Evolutionary conservation across 2,888 invertebrate genomes (phyloP), one percentile per base, ranked within the genome.

Genomic region (Panorpa germanica): DNA sequence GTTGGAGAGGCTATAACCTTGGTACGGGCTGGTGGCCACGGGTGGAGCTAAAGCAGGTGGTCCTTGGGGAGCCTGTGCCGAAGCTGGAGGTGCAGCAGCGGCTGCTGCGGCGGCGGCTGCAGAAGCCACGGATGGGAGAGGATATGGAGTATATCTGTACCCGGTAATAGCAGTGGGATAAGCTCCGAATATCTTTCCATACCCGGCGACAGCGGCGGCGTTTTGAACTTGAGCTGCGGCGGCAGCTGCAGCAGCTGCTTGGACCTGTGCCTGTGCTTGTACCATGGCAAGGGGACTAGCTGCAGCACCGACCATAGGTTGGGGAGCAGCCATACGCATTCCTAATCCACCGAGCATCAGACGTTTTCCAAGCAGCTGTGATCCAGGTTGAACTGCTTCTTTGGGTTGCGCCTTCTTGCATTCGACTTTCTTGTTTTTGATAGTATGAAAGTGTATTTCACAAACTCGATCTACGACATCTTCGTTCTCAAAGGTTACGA

Each of bases 401-500:
- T 85, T 85, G 14, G 86, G 85, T 59, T 85, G 85, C 3, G 86
- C 85, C 51, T 85, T 82, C 57, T 86, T 86, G 55, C 85, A 86
- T 54, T 86, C 85, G 17, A 70, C 73, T 55, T 85, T 85, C 55
- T 86, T 86, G 50, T 83, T 85, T 57, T 86, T 86, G 44, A 86
- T 81, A 34, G 82, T 85, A 54, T 86, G 86, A 53, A 83, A 86
- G 54, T 86, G 86, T 28, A 86, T 85, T 47, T 86, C 85, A 58
- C 85, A 85, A n/a, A 86, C 85, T 39, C 82, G 69, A 50, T 86
- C 86, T 11, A 86, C 86, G 3, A 83, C 81, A 50, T 86, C 85
- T 52, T 86, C 85, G 43, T 77, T 80, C 50, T 85, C 85, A 55
- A 86, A 86, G 22, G 85, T 86, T 35, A 86, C 85, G 55, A 86